Evolutionary conservation across 23 tunicate genomes (phyloP).

Genomic region (Styela clava): DNA sequence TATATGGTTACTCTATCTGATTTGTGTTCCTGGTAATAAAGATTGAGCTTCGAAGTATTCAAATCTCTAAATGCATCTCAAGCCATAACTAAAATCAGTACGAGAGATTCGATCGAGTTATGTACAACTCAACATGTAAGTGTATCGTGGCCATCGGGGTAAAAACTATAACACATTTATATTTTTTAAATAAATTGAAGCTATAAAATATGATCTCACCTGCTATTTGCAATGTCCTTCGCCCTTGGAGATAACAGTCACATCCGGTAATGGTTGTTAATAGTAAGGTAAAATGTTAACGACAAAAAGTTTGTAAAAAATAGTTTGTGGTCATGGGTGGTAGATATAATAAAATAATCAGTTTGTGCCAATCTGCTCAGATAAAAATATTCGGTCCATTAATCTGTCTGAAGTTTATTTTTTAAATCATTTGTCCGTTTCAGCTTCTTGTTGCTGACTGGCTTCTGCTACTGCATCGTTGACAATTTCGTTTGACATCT

Average conservation of each 20-base stretch:
- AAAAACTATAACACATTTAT: no score
- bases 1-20: no score
- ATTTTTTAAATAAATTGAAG: no score
- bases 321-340: not conserved
- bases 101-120: no score
- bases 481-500: slow-evolving; percentile 57
- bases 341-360: not conserved
- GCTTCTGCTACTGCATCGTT: slow-evolving; percentile 63
- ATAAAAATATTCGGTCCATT: not conserved
- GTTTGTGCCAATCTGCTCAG: not conserved
- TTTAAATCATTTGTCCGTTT: not conserved
- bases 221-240: not conserved
- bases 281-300: not conserved
- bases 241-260: not conserved
- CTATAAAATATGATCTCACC: no score
- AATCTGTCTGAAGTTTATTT: not conserved
- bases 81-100: no score
- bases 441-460: slow-evolving; percentile 25
- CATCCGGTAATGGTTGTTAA: not conserved
- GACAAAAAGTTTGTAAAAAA: not conserved
- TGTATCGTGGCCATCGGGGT: no score
- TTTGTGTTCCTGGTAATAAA: no score
- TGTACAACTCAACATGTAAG: no score
- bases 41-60: no score
- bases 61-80: no score